Evolutionary conservation across 1,140 invertebrate species (phyloP), one percentile per base, ranked within the genome.

Genomic region (Sinella curviseta): DNA sequence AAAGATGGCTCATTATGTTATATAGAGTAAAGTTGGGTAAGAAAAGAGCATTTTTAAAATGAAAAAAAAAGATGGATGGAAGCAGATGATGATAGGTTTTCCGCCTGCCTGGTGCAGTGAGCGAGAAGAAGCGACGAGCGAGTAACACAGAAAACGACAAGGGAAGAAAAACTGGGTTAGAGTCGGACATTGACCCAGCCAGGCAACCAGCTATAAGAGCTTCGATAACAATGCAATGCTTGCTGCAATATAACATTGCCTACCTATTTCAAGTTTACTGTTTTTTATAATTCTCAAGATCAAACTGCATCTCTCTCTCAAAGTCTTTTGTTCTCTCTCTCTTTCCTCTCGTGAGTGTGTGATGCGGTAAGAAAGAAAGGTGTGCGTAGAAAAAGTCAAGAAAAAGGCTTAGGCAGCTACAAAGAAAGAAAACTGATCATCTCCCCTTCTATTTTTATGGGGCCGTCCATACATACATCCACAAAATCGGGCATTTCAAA

Each of bases 81-180:
- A n/a, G n/a, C n/a, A 48, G 39, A 48, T 48, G 39, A 48, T 48
- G 39, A 48, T 48, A 48, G 8, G 8, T 20, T 48, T 48, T 48
- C 39, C 39, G 39, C 39, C 39, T 48, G 39, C 39, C 39, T 48
- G 39, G 39, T 48, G 39, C 39, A 48, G 26, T n/a, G 26, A 31
- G 26, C 12, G 65, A 12, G 24, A 70, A 31, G 65, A 33, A 70
- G 57, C 39, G 26, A 65, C 16, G 57, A 65, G 65, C 65, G 65
- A 70, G 65, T 70, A 70, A 70, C 65, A 70, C 65, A 70, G 65
- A 70, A 70, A 70, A 70, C 65, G 65, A 70, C 65, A 70, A 70
- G 65, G 4, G 24, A 33, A 60, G 24, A 60, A 60, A 33, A 70
- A 70, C 26, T 70, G 65, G 65, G 65, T 70, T 70, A 70, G 65